A percentile compares a stretch with the other conserved stretches of the same genome.
Evolutionary conservation across 2,797 vertebrate genomes (phyloP).

Genomic region (Cryptoprocta ferox): DNA sequence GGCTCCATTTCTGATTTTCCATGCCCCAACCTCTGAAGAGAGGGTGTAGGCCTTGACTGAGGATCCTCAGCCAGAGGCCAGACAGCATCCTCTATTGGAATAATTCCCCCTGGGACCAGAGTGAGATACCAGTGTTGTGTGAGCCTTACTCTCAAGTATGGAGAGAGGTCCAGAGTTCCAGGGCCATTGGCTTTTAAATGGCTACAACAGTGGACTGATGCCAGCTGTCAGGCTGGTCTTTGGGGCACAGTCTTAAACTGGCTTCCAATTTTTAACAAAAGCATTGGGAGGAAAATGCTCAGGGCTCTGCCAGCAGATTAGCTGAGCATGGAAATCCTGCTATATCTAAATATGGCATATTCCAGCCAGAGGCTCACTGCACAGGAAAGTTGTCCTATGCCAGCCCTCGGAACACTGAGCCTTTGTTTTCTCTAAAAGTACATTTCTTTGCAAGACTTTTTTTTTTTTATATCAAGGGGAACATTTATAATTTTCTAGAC

Average conservation of each 20-base stretch:
- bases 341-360: slow-evolving; percentile 52
- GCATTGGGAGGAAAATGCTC: slow-evolving; percentile 50
- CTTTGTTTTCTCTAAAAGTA: slow-evolving; percentile 67
- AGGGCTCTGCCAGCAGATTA: slow-evolving; percentile 57
- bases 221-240: slow-evolving; percentile 31
- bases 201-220: not conserved
- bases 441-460: not conserved
- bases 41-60: not conserved
- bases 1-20: slow-evolving; percentile 62
- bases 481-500: slow-evolving; percentile 51
- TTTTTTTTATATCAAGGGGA: slow-evolving; percentile 13
- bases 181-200: not conserved
- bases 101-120: not conserved
- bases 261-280: slow-evolving; percentile 60
- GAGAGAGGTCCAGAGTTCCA: not conserved
- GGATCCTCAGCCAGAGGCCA: not conserved
- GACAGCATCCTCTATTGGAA: not conserved
- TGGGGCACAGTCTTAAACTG: slow-evolving; percentile 16
- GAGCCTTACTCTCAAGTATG: not conserved
- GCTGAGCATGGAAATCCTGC: slow-evolving; percentile 23
- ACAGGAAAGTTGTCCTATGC: not conserved
- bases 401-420: slow-evolving; percentile 49
- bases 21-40: not conserved
- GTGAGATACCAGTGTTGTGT: not conserved
- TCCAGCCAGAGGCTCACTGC: slow-evolving; percentile 25